These are phyloP conservation scores for Thinocorus orbignyianus DNA, from an alignment of 2,113 vertebrate genomes.

Conservation along the genomic window DNA sequence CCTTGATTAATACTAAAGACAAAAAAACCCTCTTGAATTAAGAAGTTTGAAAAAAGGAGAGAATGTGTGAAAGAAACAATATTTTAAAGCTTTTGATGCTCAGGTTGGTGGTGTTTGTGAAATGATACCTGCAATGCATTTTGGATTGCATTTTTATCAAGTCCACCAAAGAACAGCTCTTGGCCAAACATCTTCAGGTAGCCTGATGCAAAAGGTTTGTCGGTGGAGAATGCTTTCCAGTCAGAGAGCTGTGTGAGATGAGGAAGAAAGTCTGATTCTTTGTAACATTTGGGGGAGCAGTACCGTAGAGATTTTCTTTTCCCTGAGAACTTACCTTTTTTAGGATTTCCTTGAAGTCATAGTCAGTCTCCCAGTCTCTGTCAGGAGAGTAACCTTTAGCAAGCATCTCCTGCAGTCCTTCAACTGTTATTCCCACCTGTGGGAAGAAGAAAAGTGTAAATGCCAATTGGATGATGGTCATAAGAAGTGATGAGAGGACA, in stretches of 20 bases:
- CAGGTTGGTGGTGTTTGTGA: not conserved
- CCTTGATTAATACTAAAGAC: not conserved
- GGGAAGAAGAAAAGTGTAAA: not conserved
- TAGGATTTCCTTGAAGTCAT: slow-evolving; percentile 26
- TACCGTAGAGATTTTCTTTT: not conserved
- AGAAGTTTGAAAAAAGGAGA: not conserved
- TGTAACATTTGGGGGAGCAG: not conserved
- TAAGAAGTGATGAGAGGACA: not conserved
- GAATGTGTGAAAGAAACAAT: not conserved
- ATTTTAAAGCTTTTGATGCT: not conserved
- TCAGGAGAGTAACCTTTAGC: slow-evolving; percentile 14
- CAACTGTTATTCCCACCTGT: slow-evolving; percentile 53
- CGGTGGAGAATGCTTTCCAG: slow-evolving; percentile 57
- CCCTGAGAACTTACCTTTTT: slow-evolving; percentile 31
- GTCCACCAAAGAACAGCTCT: slow-evolving; percentile 21
- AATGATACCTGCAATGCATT: slow-evolving; percentile 57
- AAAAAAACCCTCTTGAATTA: not conserved
- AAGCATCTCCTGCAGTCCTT: slow-evolving; percentile 42
- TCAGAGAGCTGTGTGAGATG: slow-evolving; percentile 40
- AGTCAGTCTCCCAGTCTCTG: not conserved
- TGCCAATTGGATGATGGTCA: not conserved
- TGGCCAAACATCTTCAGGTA: slow-evolving; percentile 68
- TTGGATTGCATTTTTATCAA: slow-evolving; percentile 47
- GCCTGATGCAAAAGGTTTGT: slow-evolving; percentile 19
- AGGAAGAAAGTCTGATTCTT: not conserved